Evolutionary conservation across 2,113 vertebrate genomes (phyloP).

Genomic region (Dromiciops gliroides): DNA sequence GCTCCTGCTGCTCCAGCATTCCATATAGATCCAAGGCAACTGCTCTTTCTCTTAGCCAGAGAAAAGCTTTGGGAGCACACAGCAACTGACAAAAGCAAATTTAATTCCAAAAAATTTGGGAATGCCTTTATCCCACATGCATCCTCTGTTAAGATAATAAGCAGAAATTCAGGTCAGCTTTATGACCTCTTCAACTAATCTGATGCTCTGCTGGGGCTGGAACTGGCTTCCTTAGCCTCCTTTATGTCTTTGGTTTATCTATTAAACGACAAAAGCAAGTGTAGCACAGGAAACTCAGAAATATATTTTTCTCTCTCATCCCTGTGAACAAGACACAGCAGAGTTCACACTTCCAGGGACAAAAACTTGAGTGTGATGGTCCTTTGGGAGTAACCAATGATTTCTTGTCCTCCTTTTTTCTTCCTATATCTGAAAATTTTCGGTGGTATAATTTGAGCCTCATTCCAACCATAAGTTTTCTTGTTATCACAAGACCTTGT

Average conservation of each 20-base stretch:
- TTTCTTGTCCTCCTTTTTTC: slow-evolving; percentile 5
- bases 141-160: not conserved
- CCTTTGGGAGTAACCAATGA: not conserved
- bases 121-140: not conserved
- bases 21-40: slow-evolving; percentile 31
- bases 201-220: not conserved
- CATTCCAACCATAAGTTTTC: slow-evolving; percentile 2
- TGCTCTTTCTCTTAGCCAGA: slow-evolving; percentile 30
- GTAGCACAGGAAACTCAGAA: not conserved
- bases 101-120: slow-evolving; percentile 20
- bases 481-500: slow-evolving; percentile 4
- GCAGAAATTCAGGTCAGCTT: not conserved
- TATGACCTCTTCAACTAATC: not conserved
- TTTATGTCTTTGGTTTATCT: slow-evolving; percentile 28
- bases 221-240: slow-evolving; percentile 22
- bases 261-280: not conserved
- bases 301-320: slow-evolving; percentile 39
- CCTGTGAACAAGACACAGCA: slow-evolving; percentile 10
- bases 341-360: slow-evolving; percentile 24
- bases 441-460: not conserved
- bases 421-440: slow-evolving; percentile 38
- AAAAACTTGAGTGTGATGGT: slow-evolving; percentile 19
- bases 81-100: slow-evolving; percentile 7
- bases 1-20: slow-evolving; percentile 60
- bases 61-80: slow-evolving; percentile 8